phyloP scores from a whole-genome alignment of 2,888 invertebrate genomes.

The Eupithecia insigniata region DNA sequence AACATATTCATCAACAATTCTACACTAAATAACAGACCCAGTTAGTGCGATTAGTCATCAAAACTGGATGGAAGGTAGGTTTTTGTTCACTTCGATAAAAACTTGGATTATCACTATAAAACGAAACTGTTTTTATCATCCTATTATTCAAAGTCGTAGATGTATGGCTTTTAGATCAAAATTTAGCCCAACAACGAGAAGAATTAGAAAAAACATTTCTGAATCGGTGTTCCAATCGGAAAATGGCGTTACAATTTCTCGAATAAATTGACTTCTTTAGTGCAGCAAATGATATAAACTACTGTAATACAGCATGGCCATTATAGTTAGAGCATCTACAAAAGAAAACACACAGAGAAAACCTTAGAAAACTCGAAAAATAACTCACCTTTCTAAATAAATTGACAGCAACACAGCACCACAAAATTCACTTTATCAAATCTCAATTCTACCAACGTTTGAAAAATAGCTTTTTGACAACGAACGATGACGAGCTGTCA shows the following conservation, averaged over 20 bases:
- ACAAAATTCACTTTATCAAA: slow-evolving; percentile 68
- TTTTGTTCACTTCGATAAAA: not conserved
- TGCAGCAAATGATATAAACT: slow-evolving; percentile 14
- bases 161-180: slow-evolving; percentile 24
- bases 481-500: not conserved
- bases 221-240: slow-evolving; percentile 70
- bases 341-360: slow-evolving; percentile 35
- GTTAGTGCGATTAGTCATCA: slow-evolving; percentile 69
- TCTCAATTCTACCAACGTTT: slow-evolving; percentile 51
- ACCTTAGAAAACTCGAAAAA: slow-evolving; percentile 53
- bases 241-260: slow-evolving; percentile 78
- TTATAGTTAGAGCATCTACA: slow-evolving; percentile 25
- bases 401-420: slow-evolving; percentile 79
- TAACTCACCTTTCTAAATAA: slow-evolving; percentile 76
- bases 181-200: slow-evolving; percentile 47
- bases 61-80: slow-evolving; percentile 54
- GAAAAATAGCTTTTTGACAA: slow-evolving; percentile 18
- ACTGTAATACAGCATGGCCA: slow-evolving; percentile 15
- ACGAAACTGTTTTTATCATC: not conserved
- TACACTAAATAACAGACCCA: slow-evolving; percentile 53
- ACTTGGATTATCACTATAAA: not conserved
- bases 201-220: slow-evolving; percentile 64
- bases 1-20: slow-evolving; percentile 43
- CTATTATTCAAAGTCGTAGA: slow-evolving; percentile 27
- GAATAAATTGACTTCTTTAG: slow-evolving; percentile 53